Evolutionary conservation across 1,140 invertebrate genomes (phyloP), one percentile per base, ranked within the genome.

Genomic region (Paracyclopina nana): DNA sequence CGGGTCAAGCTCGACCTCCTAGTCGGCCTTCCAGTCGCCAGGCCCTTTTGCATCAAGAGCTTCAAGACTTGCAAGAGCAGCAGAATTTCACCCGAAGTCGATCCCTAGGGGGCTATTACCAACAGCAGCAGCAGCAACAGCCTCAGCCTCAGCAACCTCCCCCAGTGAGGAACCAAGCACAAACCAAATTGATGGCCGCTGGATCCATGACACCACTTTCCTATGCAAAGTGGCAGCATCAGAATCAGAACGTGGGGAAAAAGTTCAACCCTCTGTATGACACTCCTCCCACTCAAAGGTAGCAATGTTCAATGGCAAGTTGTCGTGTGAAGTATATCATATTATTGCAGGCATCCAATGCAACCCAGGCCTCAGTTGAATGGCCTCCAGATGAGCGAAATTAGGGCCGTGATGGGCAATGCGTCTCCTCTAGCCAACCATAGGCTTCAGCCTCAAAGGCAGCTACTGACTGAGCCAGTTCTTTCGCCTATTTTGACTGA

Each of bases 191-290:
- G n/a, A n/a, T 16, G 8, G 34, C 34, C 3, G 34, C 34, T 9
- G 34, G 34, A 2, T 38, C 34, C 2, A 38, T 38, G 34, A 38
- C 34, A 5, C 34, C 34, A n/a, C 14, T 38, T 16, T 38, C 34
- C 14, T 38, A 38, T 38, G 14, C 34, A n/a, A n/a, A 20, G 34
- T 38, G 34, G 34, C 34, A 38, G 20, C 34, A 38, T 38, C 34
- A 20, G 20, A n/a, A 38, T 5, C n/a, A 38, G 9, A 20, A 38
- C 14, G 20, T 38, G 34, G n/a, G n/a, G 3, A 38, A 20, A 20
- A n/a, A 20, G n/a, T 20, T 16, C 34, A 38, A 38, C 9, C 34
- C 34, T n/a, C 20, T 38, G 34, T 38, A 38, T 38, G 34, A 38
- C 20, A 38, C 34, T 38, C 34, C 34, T n/a, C 34, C 34, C 34